Evolutionary conservation across 2,888 invertebrate species (phyloP).

Genomic region (Mythimna vitellina): DNA sequence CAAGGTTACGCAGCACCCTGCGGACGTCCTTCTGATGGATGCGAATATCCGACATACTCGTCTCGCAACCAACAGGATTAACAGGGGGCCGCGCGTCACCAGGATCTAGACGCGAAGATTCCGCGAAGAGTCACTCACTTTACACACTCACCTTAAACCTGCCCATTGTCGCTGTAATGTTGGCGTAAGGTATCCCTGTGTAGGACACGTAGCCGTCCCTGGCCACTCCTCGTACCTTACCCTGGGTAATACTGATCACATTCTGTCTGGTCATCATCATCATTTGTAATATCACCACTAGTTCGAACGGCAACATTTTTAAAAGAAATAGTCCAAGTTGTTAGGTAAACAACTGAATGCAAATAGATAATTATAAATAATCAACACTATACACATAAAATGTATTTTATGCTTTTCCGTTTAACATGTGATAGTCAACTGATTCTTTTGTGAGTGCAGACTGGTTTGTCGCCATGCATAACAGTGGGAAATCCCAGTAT

Average conservation of each 20-base stretch:
- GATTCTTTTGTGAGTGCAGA: not conserved
- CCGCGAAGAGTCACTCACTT: no score
- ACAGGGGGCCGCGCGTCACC: no score
- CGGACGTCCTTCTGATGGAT: no score
- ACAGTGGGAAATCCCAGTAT: constrained; percentile 23
- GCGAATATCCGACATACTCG: no score
- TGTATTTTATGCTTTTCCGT: not conserved
- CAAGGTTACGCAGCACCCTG: no score
- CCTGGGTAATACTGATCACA: constrained; percentile 79
- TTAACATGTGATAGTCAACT: constrained; percentile 1
- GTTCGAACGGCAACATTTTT: constrained; percentile 38
- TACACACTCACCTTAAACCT: constrained; percentile 84
- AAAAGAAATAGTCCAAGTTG: not conserved
- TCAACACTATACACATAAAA: not conserved
- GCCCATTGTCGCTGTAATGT: constrained; percentile 63
- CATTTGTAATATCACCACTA: constrained; percentile 54
- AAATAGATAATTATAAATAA: constrained; percentile 1
- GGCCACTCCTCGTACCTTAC: constrained; percentile 73
- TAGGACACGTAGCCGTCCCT: constrained; percentile 80
- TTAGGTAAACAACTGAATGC: not conserved
- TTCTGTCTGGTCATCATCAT: constrained; percentile 62
- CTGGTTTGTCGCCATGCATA: not conserved
- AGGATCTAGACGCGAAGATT: no score
- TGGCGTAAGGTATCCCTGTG: constrained; percentile 83
- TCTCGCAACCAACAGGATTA: no score